Evolutionary conservation across 2,113 vertebrate genomes (phyloP).

Genomic region (Gopherus flavomarginatus): DNA sequence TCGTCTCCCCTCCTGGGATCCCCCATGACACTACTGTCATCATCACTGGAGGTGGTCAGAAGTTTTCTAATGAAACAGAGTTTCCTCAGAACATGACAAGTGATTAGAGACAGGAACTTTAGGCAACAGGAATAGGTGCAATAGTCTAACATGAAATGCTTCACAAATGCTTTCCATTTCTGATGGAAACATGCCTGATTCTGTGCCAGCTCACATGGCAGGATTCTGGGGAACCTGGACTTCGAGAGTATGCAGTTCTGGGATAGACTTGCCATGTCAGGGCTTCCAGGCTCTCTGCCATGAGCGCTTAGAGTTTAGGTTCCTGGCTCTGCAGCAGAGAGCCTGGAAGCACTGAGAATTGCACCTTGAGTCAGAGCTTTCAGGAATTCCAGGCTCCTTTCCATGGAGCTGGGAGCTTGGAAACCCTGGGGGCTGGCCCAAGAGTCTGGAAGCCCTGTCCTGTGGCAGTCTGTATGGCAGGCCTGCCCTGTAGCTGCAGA

Average conservation of each 20-base stretch:
- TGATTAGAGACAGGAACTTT: too few species aligned
- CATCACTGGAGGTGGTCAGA: neutral
- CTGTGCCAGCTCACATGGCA: neutral
- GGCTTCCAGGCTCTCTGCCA: neutral
- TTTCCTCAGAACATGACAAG: neutral
- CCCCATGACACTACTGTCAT: neutral
- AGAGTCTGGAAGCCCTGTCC: neutral
- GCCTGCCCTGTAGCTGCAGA: neutral
- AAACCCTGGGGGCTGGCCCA: neutral
- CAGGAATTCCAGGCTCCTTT: neutral
- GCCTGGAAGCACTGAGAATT: neutral
- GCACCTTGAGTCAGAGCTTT: neutral
- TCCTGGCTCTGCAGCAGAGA: neutral
- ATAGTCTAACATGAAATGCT: neutral
- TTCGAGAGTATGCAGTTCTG: neutral
- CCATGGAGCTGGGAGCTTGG: neutral
- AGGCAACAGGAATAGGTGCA: too few species aligned
- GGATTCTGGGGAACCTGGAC: neutral
- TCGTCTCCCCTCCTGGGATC: neutral
- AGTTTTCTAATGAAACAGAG: neutral
- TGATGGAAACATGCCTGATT: neutral
- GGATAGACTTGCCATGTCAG: neutral
- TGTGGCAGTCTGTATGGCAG: neutral
- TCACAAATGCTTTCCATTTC: neutral
- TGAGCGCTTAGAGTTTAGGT: neutral